Conservation (phyloP, 2,888 invertebrate species). For the Sphinx pinastri region DNA sequence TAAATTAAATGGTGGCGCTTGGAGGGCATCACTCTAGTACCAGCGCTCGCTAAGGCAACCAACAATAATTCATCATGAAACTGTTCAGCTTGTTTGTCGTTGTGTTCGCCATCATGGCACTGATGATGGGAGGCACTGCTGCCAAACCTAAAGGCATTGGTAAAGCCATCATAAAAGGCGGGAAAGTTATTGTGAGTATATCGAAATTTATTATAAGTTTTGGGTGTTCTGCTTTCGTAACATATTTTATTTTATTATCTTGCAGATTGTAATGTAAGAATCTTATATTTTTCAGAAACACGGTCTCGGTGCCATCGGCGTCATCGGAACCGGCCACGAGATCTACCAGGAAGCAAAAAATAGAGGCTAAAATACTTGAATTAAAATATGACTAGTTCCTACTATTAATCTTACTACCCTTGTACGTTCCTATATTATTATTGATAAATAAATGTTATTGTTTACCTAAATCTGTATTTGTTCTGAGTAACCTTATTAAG, state of each 20-base stretch:
- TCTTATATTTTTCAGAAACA: constrained; percentile 34
- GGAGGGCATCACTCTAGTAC: neutral
- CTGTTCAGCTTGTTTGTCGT: constrained; percentile 25
- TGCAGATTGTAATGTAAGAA: neutral
- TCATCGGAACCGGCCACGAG: constrained; percentile 37
- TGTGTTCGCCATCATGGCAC: constrained; percentile 23
- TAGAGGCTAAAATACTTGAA: constrained; percentile 21
- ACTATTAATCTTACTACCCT: too few species aligned
- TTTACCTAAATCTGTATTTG: too few species aligned
- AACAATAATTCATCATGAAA: constrained; percentile 22
- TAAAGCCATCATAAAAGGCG: constrained; percentile 32
- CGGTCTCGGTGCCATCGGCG: constrained; percentile 34
- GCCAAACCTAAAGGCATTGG: constrained; percentile 29
- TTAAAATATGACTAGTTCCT: too few species aligned
- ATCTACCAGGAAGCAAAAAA: constrained; percentile 34
- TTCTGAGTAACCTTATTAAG: too few species aligned
- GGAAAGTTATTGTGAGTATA: constrained; percentile 34
- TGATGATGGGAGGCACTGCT: constrained; percentile 26
- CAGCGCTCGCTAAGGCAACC: neutral
- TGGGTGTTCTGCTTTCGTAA: neutral
- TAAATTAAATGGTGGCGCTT: neutral
- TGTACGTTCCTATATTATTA: too few species aligned
- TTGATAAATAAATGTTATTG: too few species aligned
- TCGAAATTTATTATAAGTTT: neutral
- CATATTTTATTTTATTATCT: neutral